A percentile compares a stretch with the other conserved stretches of the same genome.
Conservation (phyloP, 2,113 vertebrate species). For the Tetrax tetrax region DNA sequence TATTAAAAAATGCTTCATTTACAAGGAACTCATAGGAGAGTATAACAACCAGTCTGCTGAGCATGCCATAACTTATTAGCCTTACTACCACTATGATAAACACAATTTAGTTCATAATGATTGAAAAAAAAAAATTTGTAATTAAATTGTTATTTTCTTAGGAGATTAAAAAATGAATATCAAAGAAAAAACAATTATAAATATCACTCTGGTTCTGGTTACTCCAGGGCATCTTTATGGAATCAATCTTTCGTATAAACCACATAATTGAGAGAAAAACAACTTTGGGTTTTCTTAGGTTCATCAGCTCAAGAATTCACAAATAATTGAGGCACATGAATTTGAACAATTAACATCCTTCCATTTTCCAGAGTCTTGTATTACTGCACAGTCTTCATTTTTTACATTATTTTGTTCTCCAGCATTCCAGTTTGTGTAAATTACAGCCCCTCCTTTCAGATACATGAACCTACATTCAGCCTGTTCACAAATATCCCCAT, state of each 20-base stretch:
- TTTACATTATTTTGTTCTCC: background rate
- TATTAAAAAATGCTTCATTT: background rate
- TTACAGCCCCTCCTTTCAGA: background rate
- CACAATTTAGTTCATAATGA: background rate
- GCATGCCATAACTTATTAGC: background rate
- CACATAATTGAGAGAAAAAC: background rate
- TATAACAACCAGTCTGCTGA: background rate
- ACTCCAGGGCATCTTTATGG: background rate
- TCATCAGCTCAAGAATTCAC: background rate
- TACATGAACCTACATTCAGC: background rate
- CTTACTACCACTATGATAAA: background rate
- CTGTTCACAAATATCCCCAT: background rate
- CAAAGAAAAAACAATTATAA: background rate
- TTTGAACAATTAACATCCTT: background rate
- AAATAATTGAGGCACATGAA: background rate
- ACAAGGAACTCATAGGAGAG: background rate
- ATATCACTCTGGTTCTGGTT: background rate
- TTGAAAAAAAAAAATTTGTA: background rate
- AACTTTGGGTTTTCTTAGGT: background rate
- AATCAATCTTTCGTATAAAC: background rate
- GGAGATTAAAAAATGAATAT: background rate
- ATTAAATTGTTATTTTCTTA: background rate
- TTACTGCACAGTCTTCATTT: background rate
- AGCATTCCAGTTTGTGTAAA: background rate
- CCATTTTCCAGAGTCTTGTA: background rate